A percentile compares a stretch with the other conserved stretches of the same genome.
Conservation (phyloP, 2,113 vertebrate genomes). For the Zootoca vivipara region DNA sequence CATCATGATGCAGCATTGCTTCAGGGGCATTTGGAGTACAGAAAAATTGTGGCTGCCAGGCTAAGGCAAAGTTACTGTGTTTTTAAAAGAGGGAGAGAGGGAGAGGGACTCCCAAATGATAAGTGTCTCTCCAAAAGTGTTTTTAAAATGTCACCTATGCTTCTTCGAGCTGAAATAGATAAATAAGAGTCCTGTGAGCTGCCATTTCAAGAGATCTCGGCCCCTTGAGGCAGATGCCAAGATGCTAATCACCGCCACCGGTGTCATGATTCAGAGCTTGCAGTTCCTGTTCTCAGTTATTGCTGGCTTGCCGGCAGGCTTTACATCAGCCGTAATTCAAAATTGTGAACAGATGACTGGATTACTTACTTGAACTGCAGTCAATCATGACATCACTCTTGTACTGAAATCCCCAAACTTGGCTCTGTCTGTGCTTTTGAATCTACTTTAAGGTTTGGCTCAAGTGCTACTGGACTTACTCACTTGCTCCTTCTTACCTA, state of each 20-base stretch:
- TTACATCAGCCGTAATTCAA: slow-evolving; percentile 65
- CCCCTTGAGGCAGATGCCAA: slow-evolving; percentile 28
- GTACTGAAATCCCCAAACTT: slow-evolving; percentile 56
- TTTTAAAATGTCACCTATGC: not conserved
- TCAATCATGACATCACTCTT: slow-evolving; percentile 73
- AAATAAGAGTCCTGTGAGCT: not conserved
- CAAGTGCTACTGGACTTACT: slow-evolving; percentile 67
- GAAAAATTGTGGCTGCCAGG: not conserved
- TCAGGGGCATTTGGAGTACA: not conserved
- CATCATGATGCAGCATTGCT: not conserved
- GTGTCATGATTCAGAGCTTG: slow-evolving; percentile 44
- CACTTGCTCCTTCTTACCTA: slow-evolving; percentile 65
- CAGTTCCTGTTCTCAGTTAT: slow-evolving; percentile 48
- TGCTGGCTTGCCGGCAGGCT: slow-evolving; percentile 55
- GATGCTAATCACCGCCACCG: slow-evolving; percentile 33
- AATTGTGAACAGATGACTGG: slow-evolving; percentile 71
- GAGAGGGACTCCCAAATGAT: not conserved
- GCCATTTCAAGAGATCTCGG: not conserved
- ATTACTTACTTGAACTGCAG: slow-evolving; percentile 65
- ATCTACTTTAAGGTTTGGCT: slow-evolving; percentile 75
- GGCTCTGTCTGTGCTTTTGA: slow-evolving; percentile 59
- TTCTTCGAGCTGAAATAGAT: not conserved
- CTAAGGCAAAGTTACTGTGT: not conserved
- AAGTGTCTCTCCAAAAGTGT: not conserved
- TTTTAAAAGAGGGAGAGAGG: not conserved